Base-by-base conservation (phyloP, 2,797 vertebrate species). In the Sebastolobus alascanus region DNA sequence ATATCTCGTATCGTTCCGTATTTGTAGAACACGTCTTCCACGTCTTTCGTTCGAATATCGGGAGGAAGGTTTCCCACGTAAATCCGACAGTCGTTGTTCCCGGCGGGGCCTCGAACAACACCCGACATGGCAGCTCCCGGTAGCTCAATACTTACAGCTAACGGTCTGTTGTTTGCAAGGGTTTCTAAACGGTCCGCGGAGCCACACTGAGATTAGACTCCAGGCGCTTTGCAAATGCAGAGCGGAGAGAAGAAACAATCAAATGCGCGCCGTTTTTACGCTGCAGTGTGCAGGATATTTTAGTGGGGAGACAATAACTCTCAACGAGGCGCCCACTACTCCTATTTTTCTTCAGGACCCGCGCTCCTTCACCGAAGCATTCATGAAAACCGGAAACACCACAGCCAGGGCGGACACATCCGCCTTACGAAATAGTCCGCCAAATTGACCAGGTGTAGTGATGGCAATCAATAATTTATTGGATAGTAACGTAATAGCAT, bases 21-120 rank as follows among this genome's bases (percentile, higher is more conserved):
- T 72, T 98, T 98, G 89, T 98, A 98, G 82, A 98, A 98, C 9
- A 98, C 96, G 69, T 98, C 97, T 65, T 98, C 97, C 67, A 98
- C 94, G 66, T 98, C 97, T 80, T 97, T 97, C 5, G 97, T 97
- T 75, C 97, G 96, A 70, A 98, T 97, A 87, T 98, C 97, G 4
- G 96, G 96, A 1, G 97, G 97, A 1, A 98, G 96, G 60, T 97
- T 98, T 0, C 97, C 97, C 40, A 98, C 97, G 43, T 98, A 98
- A 61, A 98, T 97, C 68, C 97, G 95, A 79, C 97, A 97, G 84
- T 98, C 97, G 89, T 96, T 96, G 89, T 95, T 96, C 35, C 96
- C 95, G 10, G 96, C 96, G 12, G 96, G 96, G 90, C 96, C 95
- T 90, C 96, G 93, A 72, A 96, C 94, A 37, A 96, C 95, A 84